Base-by-base conservation (phyloP, 1,140 invertebrate genomes). In the Heliconius hewitsoni region DNA sequence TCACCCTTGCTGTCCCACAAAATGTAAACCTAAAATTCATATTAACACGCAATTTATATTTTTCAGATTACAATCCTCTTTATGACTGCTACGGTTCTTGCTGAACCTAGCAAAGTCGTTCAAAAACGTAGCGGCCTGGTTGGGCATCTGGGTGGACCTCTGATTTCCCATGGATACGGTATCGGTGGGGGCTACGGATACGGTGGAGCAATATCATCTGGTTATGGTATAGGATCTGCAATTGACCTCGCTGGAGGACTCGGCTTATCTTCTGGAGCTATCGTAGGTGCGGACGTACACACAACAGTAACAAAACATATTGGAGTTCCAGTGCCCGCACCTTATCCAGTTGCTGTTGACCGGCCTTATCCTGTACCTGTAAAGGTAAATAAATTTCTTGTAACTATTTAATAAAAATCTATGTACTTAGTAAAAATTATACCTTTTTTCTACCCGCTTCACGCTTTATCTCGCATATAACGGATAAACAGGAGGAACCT, bases 221-320 rank as follows among this genome's bases (percentile, higher is more conserved):
- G 80, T 16, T 76, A 77, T 46, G 81, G 84, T 42, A n/a, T 81
- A 23, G 79, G 83, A 5, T 60, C 66, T 73, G 77, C 70, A 16
- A 50, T 81, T 39, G 81, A 75, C 16, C 76, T 78, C 30, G 55
- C 79, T 50, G 81, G 77, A n/a, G 84, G 85, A 11, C 77, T 83
- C 73, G 84, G 30, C 6, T 71, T 79, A 27, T 80, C 71, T 18
- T 82, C 66, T 16, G 88, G 85, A 4, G 79, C 90, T 0, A 85
- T 95, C 8, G 90, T 95, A 6, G 93, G 93, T 1, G 92, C 93
- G 50, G 89, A 95, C 72, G 90, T 94, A 13, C 94, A 95, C 75
- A 95, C 94, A 0, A 95, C 93, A 0, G 93, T 95, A 1, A 95
- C 94, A 1, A 94, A 93, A 78, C 94, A 95, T 74, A 89, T 95